Conservation (phyloP, 2,113 vertebrate species). For the Tachysurus vachellii region DNA sequence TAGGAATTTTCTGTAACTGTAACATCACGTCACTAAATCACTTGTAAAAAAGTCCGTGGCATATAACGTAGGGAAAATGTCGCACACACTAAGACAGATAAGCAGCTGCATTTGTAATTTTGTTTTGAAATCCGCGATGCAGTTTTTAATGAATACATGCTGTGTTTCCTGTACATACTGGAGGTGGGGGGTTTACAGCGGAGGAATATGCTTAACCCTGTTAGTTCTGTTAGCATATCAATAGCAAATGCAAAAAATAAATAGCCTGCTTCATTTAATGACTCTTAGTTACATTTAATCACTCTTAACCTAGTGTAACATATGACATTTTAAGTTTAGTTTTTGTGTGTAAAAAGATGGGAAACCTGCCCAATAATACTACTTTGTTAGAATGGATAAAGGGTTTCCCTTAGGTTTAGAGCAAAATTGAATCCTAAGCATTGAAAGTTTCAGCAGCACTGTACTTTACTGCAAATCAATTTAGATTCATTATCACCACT, state of each 20-base stretch:
- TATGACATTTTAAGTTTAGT: no score
- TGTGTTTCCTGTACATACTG: neutral
- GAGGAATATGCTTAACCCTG: neutral
- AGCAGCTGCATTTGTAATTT: neutral
- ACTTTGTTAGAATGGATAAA: neutral
- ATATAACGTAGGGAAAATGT: neutral
- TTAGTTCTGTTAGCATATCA: neutral
- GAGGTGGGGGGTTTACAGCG: neutral
- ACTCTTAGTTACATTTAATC: neutral
- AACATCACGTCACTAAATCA: neutral
- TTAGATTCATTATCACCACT: conserved; percentile 23
- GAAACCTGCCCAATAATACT: neutral
- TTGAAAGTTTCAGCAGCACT: neutral
- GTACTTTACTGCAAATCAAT: conserved; percentile 34
- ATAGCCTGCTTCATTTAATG: neutral
- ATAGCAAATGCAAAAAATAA: neutral
- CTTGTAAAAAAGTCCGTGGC: neutral
- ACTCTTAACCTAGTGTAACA: neutral
- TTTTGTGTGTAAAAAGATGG: neutral
- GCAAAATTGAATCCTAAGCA: conserved; percentile 1
- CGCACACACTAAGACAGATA: neutral
- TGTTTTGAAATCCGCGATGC: neutral
- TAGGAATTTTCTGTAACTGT: neutral
- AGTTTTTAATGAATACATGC: neutral
- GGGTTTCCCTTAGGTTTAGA: neutral